These are phyloP conservation scores for Conistra vaccinii DNA, from an alignment of 2,888 invertebrate species.

Conservation along the genomic window DNA sequence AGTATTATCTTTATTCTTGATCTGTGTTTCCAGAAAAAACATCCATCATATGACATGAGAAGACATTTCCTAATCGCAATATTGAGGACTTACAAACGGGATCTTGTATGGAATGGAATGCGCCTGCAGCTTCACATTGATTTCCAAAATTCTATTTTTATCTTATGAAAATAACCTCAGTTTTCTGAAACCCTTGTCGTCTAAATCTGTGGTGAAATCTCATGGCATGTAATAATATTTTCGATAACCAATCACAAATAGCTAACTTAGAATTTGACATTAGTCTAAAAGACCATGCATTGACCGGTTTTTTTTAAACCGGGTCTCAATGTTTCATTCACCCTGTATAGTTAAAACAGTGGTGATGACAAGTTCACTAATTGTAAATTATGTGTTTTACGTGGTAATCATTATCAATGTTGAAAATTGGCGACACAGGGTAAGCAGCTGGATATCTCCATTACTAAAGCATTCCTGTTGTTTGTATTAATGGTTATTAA, in stretches of 20 bases:
- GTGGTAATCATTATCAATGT: conserved; percentile 1
- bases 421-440: conserved; percentile 3
- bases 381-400: conserved; percentile 20
- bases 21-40: too few species aligned
- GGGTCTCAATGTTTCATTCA: background rate
- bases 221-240: too few species aligned
- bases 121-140: background rate
- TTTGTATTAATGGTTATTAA: background rate
- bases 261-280: background rate
- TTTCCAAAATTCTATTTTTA: background rate
- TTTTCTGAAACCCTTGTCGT: too few species aligned
- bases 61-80: background rate
- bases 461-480: conserved; percentile 5
- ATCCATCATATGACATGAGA: background rate
- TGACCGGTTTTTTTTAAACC: too few species aligned
- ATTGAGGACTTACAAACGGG: background rate
- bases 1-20: background rate
- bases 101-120: background rate
- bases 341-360: background rate
- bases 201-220: too few species aligned
- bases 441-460: conserved; percentile 15
- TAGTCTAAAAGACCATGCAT: background rate
- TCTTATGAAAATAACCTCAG: background rate
- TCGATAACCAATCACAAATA: too few species aligned
- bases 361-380: conserved; percentile 2